Evolutionary conservation across 2,888 invertebrate species (phyloP).

Genomic region (Crocallis elinguaria): DNA sequence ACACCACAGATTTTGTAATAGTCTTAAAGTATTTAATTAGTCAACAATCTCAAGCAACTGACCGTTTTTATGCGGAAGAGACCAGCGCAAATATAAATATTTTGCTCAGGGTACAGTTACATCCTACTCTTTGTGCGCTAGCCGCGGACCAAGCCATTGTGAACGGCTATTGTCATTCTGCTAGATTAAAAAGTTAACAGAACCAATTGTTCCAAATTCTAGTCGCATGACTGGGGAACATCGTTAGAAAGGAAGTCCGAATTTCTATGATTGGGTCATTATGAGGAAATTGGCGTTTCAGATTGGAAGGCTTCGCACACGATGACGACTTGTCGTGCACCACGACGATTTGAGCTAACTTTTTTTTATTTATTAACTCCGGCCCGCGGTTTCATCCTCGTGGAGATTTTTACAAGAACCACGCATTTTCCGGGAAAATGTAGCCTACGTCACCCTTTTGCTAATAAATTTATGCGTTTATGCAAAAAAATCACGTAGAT

Average conservation of each 20-base stretch:
- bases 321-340: no score
- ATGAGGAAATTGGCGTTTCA: slow-evolving; percentile 11
- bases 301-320: no score
- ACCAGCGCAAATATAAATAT: slow-evolving; percentile 51
- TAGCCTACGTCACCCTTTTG: no score
- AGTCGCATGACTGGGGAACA: slow-evolving; percentile 27
- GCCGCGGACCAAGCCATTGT: slow-evolving; percentile 38
- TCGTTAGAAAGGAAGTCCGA: slow-evolving; percentile 9
- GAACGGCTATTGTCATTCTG: slow-evolving; percentile 30
- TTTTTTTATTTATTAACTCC: no score
- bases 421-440: no score
- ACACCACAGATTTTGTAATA: slow-evolving; percentile 5
- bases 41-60: slow-evolving; percentile 10
- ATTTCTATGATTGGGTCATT: slow-evolving; percentile 22
- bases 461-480: no score
- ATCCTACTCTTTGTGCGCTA: slow-evolving; percentile 54
- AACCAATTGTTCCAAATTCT: slow-evolving; percentile 34
- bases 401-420: no score
- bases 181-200: slow-evolving; percentile 31
- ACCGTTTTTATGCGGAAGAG: slow-evolving; percentile 39
- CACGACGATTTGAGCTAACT: no score
- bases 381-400: no score
- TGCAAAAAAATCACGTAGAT: no score
- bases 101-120: slow-evolving; percentile 54
- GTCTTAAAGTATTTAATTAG: slow-evolving; percentile 10